Evolutionary conservation across 1,140 invertebrate genomes (phyloP).

Genomic region (Trialeurodes vaporariorum): DNA sequence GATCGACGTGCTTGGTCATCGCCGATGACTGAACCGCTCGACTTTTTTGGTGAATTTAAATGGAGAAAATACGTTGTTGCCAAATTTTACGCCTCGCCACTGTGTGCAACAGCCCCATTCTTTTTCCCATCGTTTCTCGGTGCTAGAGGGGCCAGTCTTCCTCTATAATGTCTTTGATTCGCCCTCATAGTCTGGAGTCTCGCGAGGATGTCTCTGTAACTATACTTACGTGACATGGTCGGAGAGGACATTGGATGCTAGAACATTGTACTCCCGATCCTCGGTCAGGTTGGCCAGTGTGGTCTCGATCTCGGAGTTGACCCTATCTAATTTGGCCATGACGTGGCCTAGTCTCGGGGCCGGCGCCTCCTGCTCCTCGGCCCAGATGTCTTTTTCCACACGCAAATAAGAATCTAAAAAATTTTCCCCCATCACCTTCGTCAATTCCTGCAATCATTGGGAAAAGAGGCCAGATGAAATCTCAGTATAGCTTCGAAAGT

Average conservation of each 20-base stretch:
- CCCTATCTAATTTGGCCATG: conserved; percentile 23
- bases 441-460: neutral
- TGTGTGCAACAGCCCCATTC: too few species aligned
- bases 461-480: too few species aligned
- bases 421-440: conserved; percentile 8
- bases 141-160: too few species aligned
- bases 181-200: too few species aligned
- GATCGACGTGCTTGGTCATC: too few species aligned
- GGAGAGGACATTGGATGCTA: neutral
- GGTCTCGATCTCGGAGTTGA: conserved; percentile 21
- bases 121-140: too few species aligned
- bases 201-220: neutral
- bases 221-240: conserved; percentile 2
- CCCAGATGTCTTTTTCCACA: conserved; percentile 25
- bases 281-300: conserved; percentile 7
- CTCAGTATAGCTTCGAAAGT: neutral
- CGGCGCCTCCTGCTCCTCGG: conserved; percentile 26
- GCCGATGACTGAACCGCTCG: too few species aligned
- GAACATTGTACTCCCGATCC: conserved; percentile 3
- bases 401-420: conserved; percentile 24
- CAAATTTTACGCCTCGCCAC: too few species aligned
- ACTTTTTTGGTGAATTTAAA: too few species aligned
- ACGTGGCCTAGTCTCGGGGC: conserved; percentile 25
- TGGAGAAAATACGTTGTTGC: too few species aligned
- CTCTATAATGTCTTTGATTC: too few species aligned